Percentiles rank a stretch among this genome's conserved stretches.
phyloP scores from a whole-genome alignment of 2,797 vertebrate genomes.

The Craterocephalus amniculus region DNA sequence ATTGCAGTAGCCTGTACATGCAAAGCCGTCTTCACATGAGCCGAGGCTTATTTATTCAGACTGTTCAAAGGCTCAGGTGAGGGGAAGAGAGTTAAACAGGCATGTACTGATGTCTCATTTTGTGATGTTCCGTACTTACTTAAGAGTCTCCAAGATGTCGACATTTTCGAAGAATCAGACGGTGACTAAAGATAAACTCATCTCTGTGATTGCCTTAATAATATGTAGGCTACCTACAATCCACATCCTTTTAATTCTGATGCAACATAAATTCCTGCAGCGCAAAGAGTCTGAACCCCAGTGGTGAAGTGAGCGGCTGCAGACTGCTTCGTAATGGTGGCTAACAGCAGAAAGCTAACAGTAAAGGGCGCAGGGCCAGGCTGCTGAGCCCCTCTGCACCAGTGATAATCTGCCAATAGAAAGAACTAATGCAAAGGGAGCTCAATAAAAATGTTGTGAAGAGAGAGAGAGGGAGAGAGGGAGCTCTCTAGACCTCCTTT shows the following conservation, averaged over 20 bases:
- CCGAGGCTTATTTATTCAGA: neutral
- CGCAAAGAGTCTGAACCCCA: slow-evolving; percentile 54
- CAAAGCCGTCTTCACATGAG: neutral
- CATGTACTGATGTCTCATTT: neutral
- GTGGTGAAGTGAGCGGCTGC: slow-evolving; percentile 53
- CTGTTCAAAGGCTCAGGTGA: neutral
- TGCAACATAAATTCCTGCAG: slow-evolving; percentile 52
- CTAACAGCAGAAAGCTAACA: slow-evolving; percentile 72
- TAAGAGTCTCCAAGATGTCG: neutral
- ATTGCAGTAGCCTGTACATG: neutral
- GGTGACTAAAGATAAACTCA: slow-evolving; percentile 51
- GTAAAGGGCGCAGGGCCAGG: slow-evolving; percentile 69
- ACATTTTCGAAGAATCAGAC: slow-evolving; percentile 20
- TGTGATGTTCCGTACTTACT: neutral
- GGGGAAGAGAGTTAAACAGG: neutral
- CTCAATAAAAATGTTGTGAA: slow-evolving; percentile 79
- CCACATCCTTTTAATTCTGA: slow-evolving; percentile 56
- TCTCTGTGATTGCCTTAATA: slow-evolving; percentile 46
- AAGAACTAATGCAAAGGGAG: slow-evolving; percentile 77
- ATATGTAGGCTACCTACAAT: slow-evolving; percentile 56
- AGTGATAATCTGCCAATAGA: slow-evolving; percentile 84
- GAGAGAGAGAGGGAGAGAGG: slow-evolving; percentile 30
- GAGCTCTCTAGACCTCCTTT: slow-evolving; percentile 75
- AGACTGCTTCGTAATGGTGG: slow-evolving; percentile 62
- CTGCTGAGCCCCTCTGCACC: slow-evolving; percentile 69